Evolutionary conservation across 2,113 vertebrate species (phyloP).

Genomic region (Albula glossodonta): DNA sequence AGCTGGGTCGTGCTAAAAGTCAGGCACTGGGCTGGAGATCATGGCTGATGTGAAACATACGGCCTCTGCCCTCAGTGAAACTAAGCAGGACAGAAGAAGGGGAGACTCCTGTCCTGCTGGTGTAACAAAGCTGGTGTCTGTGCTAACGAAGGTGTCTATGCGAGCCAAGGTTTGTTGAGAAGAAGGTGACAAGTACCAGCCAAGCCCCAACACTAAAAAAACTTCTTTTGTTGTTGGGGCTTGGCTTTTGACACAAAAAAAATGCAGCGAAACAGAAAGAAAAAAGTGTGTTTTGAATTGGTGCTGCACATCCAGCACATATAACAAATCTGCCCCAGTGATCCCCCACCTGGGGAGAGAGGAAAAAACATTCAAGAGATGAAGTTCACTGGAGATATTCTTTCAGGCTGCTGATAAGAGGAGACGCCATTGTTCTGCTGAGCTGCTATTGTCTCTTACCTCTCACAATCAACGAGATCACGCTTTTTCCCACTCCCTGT

Average conservation of each 20-base stretch:
- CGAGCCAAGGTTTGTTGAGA: too few species aligned
- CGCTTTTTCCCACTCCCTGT: too few species aligned
- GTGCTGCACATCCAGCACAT: too few species aligned
- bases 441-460: not conserved
- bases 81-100: not conserved
- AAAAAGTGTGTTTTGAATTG: too few species aligned
- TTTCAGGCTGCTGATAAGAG: not conserved
- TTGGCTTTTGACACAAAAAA: too few species aligned
- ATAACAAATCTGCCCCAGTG: too few species aligned
- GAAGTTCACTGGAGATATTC: not conserved
- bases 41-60: constrained; percentile 31
- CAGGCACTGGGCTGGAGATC: constrained; percentile 33
- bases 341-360: not conserved
- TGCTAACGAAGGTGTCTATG: not conserved
- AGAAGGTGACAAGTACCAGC: too few species aligned
- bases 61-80: not conserved
- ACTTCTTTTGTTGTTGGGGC: too few species aligned
- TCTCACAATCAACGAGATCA: not conserved
- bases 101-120: not conserved
- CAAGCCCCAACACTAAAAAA: too few species aligned
- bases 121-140: not conserved
- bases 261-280: not conserved
- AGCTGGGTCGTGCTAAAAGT: not conserved
- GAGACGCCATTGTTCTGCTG: not conserved
- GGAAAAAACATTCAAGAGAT: not conserved